phyloP scores from a whole-genome alignment of 2,888 invertebrate species.

The Dioctria linearis region DNA sequence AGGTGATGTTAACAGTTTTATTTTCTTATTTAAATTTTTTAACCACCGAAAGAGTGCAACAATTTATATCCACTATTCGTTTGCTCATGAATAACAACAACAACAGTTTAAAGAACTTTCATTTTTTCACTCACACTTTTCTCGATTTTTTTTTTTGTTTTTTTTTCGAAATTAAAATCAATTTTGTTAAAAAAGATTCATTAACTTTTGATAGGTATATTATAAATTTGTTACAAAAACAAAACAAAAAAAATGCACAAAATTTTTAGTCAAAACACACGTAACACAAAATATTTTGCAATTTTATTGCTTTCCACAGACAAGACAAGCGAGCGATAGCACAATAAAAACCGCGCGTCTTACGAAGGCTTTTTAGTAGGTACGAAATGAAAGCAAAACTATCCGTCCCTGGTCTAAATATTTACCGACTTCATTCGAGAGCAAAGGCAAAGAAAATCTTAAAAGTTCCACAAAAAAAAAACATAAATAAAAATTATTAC shows the following conservation, averaged over 20 bases:
- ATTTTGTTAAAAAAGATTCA: not conserved
- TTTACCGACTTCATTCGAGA: conserved; percentile 20
- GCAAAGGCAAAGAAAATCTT: not conserved
- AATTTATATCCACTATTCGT: conserved; percentile 5
- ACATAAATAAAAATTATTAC: not conserved
- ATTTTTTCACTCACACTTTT: conserved; percentile 41
- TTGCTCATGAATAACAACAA: conserved; percentile 41
- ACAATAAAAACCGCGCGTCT: not conserved
- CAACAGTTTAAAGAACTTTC: conserved; percentile 7
- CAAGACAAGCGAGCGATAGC: not conserved
- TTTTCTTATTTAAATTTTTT: too few species aligned
- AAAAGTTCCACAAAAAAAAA: conserved; percentile 22
- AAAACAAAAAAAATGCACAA: conserved; percentile 8
- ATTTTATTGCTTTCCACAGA: conserved; percentile 7
- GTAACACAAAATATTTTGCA: conserved; percentile 41
- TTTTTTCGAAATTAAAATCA: not conserved
- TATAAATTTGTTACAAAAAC: not conserved
- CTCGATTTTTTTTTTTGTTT: not conserved
- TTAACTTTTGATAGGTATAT: too few species aligned
- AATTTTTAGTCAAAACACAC: conserved; percentile 16
- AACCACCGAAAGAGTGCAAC: not conserved
- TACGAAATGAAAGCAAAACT: not conserved
- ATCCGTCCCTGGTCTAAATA: conserved; percentile 34
- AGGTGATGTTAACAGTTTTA: too few species aligned
- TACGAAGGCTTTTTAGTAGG: not conserved